Conservation (phyloP, 2,113 vertebrate species). For the Myxocyprinus asiaticus region DNA sequence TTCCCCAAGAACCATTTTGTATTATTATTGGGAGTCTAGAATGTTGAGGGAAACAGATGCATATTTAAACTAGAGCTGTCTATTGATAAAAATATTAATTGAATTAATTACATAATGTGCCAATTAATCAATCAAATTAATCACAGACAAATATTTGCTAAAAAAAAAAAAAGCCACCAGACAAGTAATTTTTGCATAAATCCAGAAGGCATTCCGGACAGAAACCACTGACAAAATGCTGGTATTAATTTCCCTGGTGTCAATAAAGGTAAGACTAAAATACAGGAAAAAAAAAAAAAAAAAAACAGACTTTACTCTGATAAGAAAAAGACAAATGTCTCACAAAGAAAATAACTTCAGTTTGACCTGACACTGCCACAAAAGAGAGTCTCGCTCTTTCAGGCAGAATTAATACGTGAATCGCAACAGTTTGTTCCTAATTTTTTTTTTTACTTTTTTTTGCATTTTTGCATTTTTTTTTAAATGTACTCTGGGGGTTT, state of each 20-base stretch:
- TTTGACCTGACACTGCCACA: background rate
- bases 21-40: too few species aligned
- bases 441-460: too few species aligned
- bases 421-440: constrained; percentile 28
- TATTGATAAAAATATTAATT: too few species aligned
- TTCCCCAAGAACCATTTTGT: background rate
- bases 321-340: background rate
- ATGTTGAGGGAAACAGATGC: too few species aligned
- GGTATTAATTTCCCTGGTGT: background rate
- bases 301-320: background rate
- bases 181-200: too few species aligned
- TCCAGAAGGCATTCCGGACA: too few species aligned
- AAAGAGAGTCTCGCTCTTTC: background rate
- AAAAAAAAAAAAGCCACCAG: too few species aligned
- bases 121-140: too few species aligned
- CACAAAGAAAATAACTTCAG: background rate
- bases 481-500: constrained; percentile 34
- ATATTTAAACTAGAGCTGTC: too few species aligned
- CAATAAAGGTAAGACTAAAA: background rate
- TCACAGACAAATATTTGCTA: too few species aligned
- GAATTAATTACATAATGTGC: too few species aligned
- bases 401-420: constrained; percentile 18
- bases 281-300: background rate
- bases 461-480: constrained; percentile 44
- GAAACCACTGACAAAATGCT: background rate